Conservation (phyloP, 2,888 invertebrate genomes). For the Hypercompe scribonia region DNA sequence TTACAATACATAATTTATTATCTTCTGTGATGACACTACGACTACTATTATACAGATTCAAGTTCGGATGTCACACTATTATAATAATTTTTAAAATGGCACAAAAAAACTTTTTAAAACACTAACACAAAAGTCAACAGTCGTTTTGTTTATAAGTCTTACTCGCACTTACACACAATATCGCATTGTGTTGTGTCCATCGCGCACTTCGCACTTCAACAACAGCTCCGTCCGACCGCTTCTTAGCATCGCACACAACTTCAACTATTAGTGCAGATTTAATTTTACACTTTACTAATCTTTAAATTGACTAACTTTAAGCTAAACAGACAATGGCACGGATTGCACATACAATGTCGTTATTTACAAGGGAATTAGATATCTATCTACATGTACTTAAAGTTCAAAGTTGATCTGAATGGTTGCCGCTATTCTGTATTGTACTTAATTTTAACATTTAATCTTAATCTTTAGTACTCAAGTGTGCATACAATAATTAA, state of each 20-base stretch:
- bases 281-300: constrained; percentile 65
- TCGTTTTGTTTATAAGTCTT: constrained; percentile 71
- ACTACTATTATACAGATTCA: constrained; percentile 84
- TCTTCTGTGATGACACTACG: constrained; percentile 83
- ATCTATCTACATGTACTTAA: constrained; percentile 69
- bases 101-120: constrained; percentile 85
- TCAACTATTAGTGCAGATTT: constrained; percentile 54
- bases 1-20: constrained; percentile 84
- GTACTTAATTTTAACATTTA: constrained; percentile 81
- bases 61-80: constrained; percentile 86
- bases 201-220: constrained; percentile 55
- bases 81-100: constrained; percentile 84
- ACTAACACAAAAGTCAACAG: constrained; percentile 86
- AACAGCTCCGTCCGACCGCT: constrained; percentile 51
- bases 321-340: constrained; percentile 86
- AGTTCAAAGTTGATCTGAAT: constrained; percentile 76
- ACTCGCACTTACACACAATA: constrained; percentile 70
- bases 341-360: constrained; percentile 83
- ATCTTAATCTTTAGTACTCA: constrained; percentile 73
- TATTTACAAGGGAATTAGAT: constrained; percentile 82
- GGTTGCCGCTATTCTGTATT: constrained; percentile 69
- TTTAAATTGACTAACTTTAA: constrained; percentile 82
- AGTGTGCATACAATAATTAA: constrained; percentile 77
- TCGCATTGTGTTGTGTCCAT: constrained; percentile 55
- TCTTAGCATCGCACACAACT: constrained; percentile 51